Evolutionary conservation across 2,888 invertebrate species (phyloP).

Genomic region (Ormia ochracea): DNA sequence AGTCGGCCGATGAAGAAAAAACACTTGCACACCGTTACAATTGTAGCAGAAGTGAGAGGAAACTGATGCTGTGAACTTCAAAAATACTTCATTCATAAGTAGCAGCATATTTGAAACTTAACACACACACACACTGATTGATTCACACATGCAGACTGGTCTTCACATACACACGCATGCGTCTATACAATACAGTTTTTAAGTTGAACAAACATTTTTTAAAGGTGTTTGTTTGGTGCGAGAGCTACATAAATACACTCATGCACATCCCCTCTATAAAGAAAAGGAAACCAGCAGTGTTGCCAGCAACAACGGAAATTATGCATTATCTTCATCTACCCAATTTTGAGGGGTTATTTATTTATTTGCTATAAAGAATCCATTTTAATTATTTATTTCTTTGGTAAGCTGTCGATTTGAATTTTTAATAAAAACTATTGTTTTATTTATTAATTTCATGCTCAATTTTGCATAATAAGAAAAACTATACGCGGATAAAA

Average conservation of each 20-base stretch:
- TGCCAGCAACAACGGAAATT: background rate
- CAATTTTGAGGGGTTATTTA: too few species aligned
- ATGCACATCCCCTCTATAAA: background rate
- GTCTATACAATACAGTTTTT: background rate
- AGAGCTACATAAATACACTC: background rate
- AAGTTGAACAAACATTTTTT: constrained; percentile 1
- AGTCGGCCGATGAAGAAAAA: constrained; percentile 22
- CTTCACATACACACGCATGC: background rate
- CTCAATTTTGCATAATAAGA: too few species aligned
- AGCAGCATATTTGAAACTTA: constrained; percentile 15
- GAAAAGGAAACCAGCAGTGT: background rate
- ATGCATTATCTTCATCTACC: background rate
- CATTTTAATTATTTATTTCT: too few species aligned
- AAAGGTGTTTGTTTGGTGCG: background rate
- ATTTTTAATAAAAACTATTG: too few species aligned
- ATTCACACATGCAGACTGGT: too few species aligned
- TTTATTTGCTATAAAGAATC: too few species aligned
- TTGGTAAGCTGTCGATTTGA: too few species aligned
- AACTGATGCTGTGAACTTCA: constrained; percentile 61
- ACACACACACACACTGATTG: constrained; percentile 32
- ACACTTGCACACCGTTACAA: constrained; percentile 29
- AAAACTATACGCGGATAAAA: too few species aligned
- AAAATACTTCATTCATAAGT: constrained; percentile 59
- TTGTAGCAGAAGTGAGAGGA: constrained; percentile 13
- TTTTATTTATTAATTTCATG: too few species aligned